Percentiles rank a stretch among this genome's conserved stretches.
phyloP scores from a whole-genome alignment of 2,113 vertebrate genomes.

The Ondatra zibethicus region DNA sequence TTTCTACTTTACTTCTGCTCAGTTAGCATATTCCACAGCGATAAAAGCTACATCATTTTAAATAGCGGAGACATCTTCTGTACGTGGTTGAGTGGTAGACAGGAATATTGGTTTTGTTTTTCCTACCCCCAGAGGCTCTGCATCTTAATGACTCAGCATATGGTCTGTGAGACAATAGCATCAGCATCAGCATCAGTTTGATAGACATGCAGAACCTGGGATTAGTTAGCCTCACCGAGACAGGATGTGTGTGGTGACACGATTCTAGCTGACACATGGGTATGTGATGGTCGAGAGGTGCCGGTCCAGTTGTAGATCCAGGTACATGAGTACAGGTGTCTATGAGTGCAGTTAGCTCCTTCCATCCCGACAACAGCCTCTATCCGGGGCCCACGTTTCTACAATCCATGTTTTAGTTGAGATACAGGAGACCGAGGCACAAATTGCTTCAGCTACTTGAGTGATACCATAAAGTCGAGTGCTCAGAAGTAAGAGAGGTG shows the following conservation, averaged over 20 bases:
- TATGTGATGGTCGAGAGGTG: neutral
- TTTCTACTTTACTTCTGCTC: slow-evolving; percentile 8
- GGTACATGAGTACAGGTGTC: neutral
- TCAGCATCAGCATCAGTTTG: neutral
- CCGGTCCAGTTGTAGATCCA: neutral
- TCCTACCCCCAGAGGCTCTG: neutral
- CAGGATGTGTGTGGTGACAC: neutral
- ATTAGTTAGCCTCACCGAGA: neutral
- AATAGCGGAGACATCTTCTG: neutral
- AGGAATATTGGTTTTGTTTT: neutral
- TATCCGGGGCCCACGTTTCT: neutral
- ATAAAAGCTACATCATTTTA: neutral
- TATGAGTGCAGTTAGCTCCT: neutral
- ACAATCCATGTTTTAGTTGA: neutral
- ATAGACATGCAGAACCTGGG: neutral
- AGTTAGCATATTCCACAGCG: neutral
- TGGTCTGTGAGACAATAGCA: neutral
- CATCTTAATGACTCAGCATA: neutral
- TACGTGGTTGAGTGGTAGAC: neutral
- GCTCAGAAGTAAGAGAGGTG: neutral
- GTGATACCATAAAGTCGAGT: neutral
- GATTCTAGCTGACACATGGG: fast-evolving
- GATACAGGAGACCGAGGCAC: neutral
- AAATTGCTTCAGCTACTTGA: neutral
- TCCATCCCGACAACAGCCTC: neutral